These are phyloP conservation scores for Mystacides longicornis DNA, from an alignment of 2,888 invertebrate species.

Conservation along the genomic window DNA sequence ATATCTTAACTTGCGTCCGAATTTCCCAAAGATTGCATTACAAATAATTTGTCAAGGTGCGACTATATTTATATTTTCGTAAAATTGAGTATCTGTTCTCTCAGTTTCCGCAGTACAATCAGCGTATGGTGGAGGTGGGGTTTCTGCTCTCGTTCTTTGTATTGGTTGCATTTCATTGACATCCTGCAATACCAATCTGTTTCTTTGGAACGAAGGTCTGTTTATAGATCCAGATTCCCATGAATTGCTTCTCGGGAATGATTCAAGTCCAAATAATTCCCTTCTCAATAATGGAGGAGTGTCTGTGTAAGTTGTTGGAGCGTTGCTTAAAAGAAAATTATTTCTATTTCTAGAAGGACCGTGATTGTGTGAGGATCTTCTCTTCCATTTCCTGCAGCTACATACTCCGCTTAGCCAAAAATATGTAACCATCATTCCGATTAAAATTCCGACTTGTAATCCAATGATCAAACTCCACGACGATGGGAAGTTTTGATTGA, in stretches of 20 bases:
- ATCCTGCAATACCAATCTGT: neutral
- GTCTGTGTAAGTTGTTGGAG: conserved; percentile 32
- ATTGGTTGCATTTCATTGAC: neutral
- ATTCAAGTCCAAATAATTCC: conserved; percentile 33
- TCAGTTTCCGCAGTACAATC: too few relatives aligned
- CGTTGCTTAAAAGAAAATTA: conserved; percentile 8
- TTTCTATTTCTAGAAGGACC: neutral
- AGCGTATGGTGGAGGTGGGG: conserved; percentile 45
- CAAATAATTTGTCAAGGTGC: too few relatives aligned
- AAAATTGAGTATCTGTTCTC: too few relatives aligned
- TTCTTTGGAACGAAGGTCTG: conserved; percentile 30
- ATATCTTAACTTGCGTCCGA: too few relatives aligned
- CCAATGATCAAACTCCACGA: conserved; percentile 43
- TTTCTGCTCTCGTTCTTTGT: conserved; percentile 31
- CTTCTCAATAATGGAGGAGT: conserved; percentile 41
- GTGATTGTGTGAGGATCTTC: neutral
- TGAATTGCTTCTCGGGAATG: conserved; percentile 30
- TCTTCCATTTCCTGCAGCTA: conserved; percentile 30
- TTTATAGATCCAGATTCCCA: conserved; percentile 34
- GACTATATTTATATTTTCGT: too few relatives aligned
- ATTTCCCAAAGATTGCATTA: too few relatives aligned
- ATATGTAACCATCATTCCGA: conserved; percentile 42
- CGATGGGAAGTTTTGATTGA: conserved; percentile 42
- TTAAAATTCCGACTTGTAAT: conserved; percentile 39
- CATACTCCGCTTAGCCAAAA: conserved; percentile 41